These are phyloP conservation scores for Aphelocoma californica DNA, from an alignment of 2,797 vertebrate genomes.

Conservation along the genomic window DNA sequence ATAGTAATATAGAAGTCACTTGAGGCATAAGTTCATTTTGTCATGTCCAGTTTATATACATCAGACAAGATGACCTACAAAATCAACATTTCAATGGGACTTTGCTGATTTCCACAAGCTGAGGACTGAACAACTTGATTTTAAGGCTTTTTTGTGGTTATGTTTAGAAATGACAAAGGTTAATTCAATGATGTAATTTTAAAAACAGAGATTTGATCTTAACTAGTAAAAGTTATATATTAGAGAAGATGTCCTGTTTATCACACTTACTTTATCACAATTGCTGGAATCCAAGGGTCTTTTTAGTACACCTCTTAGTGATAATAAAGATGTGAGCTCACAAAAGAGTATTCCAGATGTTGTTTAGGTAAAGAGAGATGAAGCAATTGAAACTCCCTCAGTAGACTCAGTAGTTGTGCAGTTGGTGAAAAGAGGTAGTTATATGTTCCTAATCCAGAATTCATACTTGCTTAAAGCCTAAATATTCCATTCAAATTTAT, in stretches of 20 bases:
- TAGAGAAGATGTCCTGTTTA: not conserved
- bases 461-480: not conserved
- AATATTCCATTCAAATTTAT: not conserved
- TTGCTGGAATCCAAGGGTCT: not conserved
- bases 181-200: not conserved
- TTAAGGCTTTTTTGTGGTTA: not conserved
- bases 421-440: not conserved
- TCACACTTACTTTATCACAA: not conserved
- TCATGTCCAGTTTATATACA: slow-evolving; percentile 10
- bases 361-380: not conserved
- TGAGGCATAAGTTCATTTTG: slow-evolving; percentile 29
- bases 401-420: not conserved
- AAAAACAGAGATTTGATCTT: not conserved
- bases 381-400: not conserved
- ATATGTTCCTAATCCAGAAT: not conserved
- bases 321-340: not conserved
- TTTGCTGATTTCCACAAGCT: not conserved
- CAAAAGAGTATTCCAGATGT: not conserved
- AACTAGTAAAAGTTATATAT: not conserved
- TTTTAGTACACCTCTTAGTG: not conserved
- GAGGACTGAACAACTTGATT: not conserved
- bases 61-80: slow-evolving; percentile 29
- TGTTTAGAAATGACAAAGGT: not conserved
- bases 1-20: slow-evolving; percentile 9
- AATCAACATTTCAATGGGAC: not conserved